These are phyloP conservation scores for Lepidochitona cinerea DNA, from an alignment of 2,888 invertebrate species.

Conservation along the genomic window DNA sequence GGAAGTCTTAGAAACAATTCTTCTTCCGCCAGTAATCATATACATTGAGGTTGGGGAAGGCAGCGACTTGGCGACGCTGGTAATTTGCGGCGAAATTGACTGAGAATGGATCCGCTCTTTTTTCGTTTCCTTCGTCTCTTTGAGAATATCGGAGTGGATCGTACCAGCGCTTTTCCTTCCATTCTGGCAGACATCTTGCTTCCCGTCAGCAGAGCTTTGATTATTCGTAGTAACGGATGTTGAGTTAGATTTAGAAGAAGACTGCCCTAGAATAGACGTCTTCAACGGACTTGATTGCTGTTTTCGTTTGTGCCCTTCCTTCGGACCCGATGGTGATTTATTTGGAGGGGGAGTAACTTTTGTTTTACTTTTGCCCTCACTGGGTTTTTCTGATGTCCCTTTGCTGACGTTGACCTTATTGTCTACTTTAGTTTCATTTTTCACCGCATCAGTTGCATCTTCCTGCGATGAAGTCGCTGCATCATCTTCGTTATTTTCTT, in stretches of 20 bases:
- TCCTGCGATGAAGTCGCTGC: not conserved
- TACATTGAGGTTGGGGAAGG: conserved; percentile 7
- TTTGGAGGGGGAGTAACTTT: not conserved
- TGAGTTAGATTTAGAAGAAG: not conserved
- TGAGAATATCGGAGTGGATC: not conserved
- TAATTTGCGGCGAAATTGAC: not conserved
- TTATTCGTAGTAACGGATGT: not conserved
- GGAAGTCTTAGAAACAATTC: conserved; percentile 55
- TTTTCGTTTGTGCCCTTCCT: not conserved
- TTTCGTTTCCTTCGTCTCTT: not conserved
- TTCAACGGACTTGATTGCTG: not conserved
- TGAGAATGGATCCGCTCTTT: not conserved
- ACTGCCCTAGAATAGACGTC: too few relatives aligned
- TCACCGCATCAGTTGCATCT: not conserved
- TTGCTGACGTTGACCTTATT: not conserved
- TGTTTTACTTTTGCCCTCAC: not conserved
- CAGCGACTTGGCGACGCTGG: not conserved
- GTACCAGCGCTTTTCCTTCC: not conserved
- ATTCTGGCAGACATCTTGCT: not conserved
- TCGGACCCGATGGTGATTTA: not conserved
- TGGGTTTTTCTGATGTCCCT: not conserved
- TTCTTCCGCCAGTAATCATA: conserved; percentile 15
- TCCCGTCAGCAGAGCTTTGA: too few relatives aligned
- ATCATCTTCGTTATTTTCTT: not conserved
- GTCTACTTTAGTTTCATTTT: not conserved